Evolutionary conservation across 2,113 vertebrate species (phyloP), one percentile per base, ranked within the genome.

Genomic region (Brachypodius melanocephalos): DNA sequence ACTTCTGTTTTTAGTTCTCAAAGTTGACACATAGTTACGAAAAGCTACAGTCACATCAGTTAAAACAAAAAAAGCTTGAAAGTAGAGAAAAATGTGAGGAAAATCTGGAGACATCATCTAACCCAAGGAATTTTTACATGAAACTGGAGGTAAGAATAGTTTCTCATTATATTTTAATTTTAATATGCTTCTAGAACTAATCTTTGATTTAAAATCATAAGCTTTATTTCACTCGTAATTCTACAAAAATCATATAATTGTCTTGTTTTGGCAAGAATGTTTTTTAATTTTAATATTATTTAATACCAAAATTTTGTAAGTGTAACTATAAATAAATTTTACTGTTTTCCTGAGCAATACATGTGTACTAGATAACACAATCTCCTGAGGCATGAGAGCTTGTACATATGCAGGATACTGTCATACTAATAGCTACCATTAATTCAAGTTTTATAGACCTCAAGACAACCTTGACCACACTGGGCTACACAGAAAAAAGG

Each of bases 11-110:
- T 61, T 79, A 98, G 98, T 97, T 98, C 83, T 97, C 95, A 71
- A 97, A 97, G 84, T 79, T 98, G 94, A 96, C 96, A 62, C 92
- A 82, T 26, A 98, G 88, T 95, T 98, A 98, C 31, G 95, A 98
- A 89, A 98, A 98, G 63, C 95, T 98, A 61, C 96, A 95, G 76
- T 95, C 95, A 22, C 90, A 97, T 71, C 97, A 95, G 21, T 75
- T 97, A 68, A 98, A 97, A 95, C 94, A 97, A 88, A 97, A 57
- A 46, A 97, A 75, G 48, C 25, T 66, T 10, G 57, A 40, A 65
- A 65, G 6, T 29, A 93, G 89, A 79, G 96, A 95, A 58, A 10
- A 62, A 46, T 55, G 25, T 28, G 80, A 58, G 46, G 97, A 94
- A 90, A 91, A 82, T 48, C 38, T 76, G 49, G 96, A 97, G 45